These are phyloP conservation scores for Astreopora myriophthalma DNA, from an alignment of 64 coral and sea anemone genomes.

Conservation along the genomic window DNA sequence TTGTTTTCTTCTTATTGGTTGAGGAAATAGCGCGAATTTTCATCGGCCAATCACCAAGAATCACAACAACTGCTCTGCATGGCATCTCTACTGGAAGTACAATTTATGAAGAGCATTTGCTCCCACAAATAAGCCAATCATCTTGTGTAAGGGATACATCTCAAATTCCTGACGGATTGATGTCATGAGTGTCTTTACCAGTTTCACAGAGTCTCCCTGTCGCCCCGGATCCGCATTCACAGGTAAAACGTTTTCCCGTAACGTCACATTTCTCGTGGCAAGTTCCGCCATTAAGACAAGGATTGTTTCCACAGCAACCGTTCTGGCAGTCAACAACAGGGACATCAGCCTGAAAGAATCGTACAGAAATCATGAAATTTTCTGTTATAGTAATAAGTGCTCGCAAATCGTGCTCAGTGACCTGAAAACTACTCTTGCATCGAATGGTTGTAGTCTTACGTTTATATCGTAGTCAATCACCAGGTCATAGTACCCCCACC, in stretches of 20 bases:
- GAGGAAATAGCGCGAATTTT: too few relatives aligned
- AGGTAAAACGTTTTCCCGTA: not conserved
- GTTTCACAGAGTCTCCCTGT: not conserved
- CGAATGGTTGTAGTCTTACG: not conserved
- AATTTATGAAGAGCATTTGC: not conserved
- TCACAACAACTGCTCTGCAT: too few relatives aligned
- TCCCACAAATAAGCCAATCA: not conserved
- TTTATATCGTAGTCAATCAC: not conserved
- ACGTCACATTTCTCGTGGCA: constrained; percentile 26
- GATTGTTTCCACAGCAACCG: not conserved
- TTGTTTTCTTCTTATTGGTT: too few relatives aligned
- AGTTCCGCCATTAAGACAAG: not conserved
- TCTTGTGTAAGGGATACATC: too few relatives aligned
- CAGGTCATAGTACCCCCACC: constrained; percentile 6
- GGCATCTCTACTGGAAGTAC: too few relatives aligned
- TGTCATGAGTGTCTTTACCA: not conserved
- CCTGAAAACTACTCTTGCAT: not conserved
- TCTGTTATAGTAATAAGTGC: too few relatives aligned
- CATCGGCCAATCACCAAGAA: too few relatives aligned
- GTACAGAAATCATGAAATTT: not conserved
- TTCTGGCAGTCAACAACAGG: not conserved
- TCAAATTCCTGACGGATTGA: not conserved
- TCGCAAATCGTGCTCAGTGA: not conserved
- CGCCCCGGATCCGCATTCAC: not conserved
- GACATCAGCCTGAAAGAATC: not conserved